Evolutionary conservation across 2,797 vertebrate species (phyloP).

Genomic region (Borostomias antarcticus): DNA sequence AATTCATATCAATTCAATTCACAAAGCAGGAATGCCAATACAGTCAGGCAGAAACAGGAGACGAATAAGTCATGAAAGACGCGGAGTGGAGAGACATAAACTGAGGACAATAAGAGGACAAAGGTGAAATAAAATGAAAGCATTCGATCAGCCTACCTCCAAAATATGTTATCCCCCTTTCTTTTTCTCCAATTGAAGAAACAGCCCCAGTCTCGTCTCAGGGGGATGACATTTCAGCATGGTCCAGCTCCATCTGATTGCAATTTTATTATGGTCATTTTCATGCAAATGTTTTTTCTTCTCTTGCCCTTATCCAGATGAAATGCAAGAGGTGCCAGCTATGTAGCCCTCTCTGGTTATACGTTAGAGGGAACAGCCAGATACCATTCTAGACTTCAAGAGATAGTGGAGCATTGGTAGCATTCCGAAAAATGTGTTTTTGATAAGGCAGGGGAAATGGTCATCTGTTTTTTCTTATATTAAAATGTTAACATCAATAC

Average conservation of each 20-base stretch:
- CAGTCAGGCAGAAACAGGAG: constrained; percentile 53
- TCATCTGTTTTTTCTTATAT: constrained; percentile 28
- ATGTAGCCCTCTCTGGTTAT: constrained; percentile 24
- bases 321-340: constrained; percentile 41
- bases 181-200: constrained; percentile 70
- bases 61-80: constrained; percentile 66
- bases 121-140: constrained; percentile 54
- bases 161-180: constrained; percentile 51
- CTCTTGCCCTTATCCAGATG: constrained; percentile 32
- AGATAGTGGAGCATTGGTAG: constrained; percentile 18
- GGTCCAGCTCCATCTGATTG: constrained; percentile 57
- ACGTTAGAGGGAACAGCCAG: constrained; percentile 39
- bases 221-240: constrained; percentile 49
- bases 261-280: constrained; percentile 66
- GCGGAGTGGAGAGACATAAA: constrained; percentile 46
- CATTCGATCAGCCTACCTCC: constrained; percentile 50
- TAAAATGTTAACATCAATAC: constrained; percentile 40
- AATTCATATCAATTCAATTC: constrained; percentile 55
- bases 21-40: constrained; percentile 51
- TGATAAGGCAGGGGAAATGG: constrained; percentile 29
- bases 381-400: constrained; percentile 26
- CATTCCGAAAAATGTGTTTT: constrained; percentile 10
- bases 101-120: constrained; percentile 55
- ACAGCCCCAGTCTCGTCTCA: constrained; percentile 48
- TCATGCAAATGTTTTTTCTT: constrained; percentile 64